phyloP scores from a whole-genome alignment of 2,888 invertebrate species.

The Electrophaes corylata region DNA sequence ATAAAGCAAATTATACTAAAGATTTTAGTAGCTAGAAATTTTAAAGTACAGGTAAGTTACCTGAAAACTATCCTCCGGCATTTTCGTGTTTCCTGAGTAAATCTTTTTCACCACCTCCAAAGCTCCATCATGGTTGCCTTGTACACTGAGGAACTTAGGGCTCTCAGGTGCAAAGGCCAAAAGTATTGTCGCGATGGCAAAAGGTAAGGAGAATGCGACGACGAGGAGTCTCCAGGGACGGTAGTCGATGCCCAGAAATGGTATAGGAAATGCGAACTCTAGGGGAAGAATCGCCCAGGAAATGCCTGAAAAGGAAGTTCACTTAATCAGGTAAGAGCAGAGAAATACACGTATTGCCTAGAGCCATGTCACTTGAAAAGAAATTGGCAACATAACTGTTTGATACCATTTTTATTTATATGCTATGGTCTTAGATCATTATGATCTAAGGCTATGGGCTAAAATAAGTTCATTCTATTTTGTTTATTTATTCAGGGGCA shows the following conservation, averaged over 20 bases:
- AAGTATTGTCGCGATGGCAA: conserved; percentile 84
- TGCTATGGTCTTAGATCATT: too few relatives aligned
- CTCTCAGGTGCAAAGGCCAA: conserved; percentile 88
- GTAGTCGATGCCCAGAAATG: conserved; percentile 80
- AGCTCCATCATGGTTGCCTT: conserved; percentile 84
- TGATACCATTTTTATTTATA: too few relatives aligned
- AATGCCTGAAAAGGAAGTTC: conserved; percentile 75
- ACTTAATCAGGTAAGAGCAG: too few relatives aligned
- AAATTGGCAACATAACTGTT: too few relatives aligned
- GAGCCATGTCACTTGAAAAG: too few relatives aligned
- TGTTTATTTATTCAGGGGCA: too few relatives aligned
- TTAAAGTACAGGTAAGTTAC: conserved; percentile 51
- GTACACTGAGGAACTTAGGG: conserved; percentile 89
- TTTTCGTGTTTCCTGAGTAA: conserved; percentile 63
- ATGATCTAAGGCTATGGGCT: too few relatives aligned
- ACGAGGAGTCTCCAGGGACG: conserved; percentile 91
- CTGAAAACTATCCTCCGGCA: conserved; percentile 59
- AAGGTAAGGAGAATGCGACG: conserved; percentile 86
- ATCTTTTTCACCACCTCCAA: conserved; percentile 73
- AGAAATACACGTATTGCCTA: too few relatives aligned
- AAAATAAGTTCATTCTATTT: too few relatives aligned
- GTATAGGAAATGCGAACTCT: conserved; percentile 71
- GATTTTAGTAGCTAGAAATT: too few relatives aligned
- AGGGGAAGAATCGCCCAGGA: conserved; percentile 88
- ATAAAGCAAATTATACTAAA: too few relatives aligned